These are phyloP conservation scores for Eustalomyia histrio DNA, from an alignment of 2,888 invertebrate species.

Conservation along the genomic window DNA sequence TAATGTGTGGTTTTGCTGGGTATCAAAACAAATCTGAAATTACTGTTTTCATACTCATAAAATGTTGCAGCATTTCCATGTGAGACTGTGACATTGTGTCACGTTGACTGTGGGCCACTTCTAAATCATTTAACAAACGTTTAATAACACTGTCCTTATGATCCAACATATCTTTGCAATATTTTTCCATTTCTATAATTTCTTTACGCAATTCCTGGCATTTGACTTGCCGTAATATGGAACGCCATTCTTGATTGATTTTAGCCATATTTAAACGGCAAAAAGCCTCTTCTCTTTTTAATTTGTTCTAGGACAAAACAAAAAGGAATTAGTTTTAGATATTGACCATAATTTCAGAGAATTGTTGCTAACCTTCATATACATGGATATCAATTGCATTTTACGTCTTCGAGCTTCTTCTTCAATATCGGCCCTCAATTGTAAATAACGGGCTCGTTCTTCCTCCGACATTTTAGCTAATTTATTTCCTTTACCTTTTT, in stretches of 20 bases:
- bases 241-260: slow-evolving; percentile 92
- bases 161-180: slow-evolving; percentile 80
- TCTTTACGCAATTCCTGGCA: slow-evolving; percentile 86
- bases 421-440: slow-evolving; percentile 90
- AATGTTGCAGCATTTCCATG: slow-evolving; percentile 84
- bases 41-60: slow-evolving; percentile 83
- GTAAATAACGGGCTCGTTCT: slow-evolving; percentile 88
- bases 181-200: slow-evolving; percentile 81
- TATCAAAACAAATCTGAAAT: too few species aligned
- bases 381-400: slow-evolving; percentile 88
- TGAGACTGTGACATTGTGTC: slow-evolving; percentile 86
- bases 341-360: not conserved
- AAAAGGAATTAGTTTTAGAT: slow-evolving; percentile 50
- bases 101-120: slow-evolving; percentile 87
- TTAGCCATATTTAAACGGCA: slow-evolving; percentile 89
- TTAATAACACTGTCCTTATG: slow-evolving; percentile 85
- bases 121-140: slow-evolving; percentile 83
- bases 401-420: slow-evolving; percentile 90
- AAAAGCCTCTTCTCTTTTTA: slow-evolving; percentile 89
- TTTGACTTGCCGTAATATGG: slow-evolving; percentile 87
- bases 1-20: too few species aligned
- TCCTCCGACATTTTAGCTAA: slow-evolving; percentile 92
- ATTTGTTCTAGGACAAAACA: slow-evolving; percentile 84
- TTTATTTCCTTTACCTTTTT: slow-evolving; percentile 81
- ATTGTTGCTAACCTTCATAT: slow-evolving; percentile 85